Conservation (phyloP, 2,888 invertebrate species). For the Synergus japonicus region DNA sequence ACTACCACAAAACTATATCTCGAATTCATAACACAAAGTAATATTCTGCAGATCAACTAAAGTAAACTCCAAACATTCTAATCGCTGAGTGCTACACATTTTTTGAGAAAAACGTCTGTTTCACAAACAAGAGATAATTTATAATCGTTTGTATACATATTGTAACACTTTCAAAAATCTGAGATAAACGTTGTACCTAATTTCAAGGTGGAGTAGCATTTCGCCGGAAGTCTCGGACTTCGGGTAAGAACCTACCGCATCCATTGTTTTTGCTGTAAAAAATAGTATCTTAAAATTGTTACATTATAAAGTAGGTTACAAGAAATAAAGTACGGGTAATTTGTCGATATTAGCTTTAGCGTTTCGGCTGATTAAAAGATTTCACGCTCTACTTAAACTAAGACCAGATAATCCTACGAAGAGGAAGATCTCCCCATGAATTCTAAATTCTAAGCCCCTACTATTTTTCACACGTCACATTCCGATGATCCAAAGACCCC, state of each 20-base stretch:
- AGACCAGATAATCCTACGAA: neutral
- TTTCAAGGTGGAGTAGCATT: too few species aligned
- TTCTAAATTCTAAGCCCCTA: constrained; percentile 35
- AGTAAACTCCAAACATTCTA: neutral
- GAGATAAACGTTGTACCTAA: neutral
- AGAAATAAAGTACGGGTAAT: constrained; percentile 21
- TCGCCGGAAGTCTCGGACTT: too few species aligned
- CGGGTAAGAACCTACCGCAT: too few species aligned
- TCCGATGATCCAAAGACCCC: constrained; percentile 28
- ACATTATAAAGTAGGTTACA: neutral
- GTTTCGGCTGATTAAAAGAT: neutral
- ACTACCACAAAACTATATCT: neutral
- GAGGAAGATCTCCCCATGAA: constrained; percentile 6
- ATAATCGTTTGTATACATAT: neutral
- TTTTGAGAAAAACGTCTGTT: neutral
- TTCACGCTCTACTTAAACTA: constrained; percentile 8
- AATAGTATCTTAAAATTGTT: too few species aligned
- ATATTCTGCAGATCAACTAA: neutral
- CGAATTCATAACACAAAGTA: neutral
- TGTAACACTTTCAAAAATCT: neutral
- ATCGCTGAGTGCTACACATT: neutral
- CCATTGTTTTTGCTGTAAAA: too few species aligned
- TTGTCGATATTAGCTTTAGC: neutral
- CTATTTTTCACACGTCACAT: constrained; percentile 35
- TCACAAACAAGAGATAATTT: neutral